A percentile compares a stretch with the other conserved stretches of the same genome.
Conservation (phyloP, 2,888 invertebrate genomes). For the Leucoptera coffeella region DNA sequence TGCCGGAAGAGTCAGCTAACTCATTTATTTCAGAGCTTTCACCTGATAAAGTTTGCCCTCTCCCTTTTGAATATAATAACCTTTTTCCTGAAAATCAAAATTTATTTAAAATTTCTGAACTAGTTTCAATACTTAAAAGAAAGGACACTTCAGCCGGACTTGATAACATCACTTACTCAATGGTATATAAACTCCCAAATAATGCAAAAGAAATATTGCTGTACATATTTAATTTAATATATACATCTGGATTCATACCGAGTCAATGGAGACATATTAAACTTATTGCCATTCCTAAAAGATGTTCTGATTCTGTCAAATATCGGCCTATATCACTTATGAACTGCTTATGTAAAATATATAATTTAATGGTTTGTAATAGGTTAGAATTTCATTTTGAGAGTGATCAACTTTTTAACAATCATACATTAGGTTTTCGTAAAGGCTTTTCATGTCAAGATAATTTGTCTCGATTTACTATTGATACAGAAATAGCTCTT, state of each 20-base stretch:
- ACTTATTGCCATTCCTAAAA: conserved; percentile 1
- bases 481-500: no score
- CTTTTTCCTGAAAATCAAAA: neutral
- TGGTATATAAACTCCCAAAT: conserved; percentile 1
- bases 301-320: neutral
- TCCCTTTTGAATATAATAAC: no score
- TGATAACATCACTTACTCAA: conserved; percentile 1
- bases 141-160: conserved; percentile 1
- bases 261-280: conserved; percentile 1
- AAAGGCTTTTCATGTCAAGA: no score
- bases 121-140: neutral
- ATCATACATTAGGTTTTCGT: no score
- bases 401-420: no score
- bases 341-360: conserved; percentile 2
- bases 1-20: no score
- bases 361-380: no score
- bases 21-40: no score
- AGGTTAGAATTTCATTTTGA: no score
- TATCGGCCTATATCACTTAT: neutral
- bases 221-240: neutral
- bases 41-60: no score
- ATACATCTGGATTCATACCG: neutral
- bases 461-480: no score
- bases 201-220: neutral
- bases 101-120: neutral